Percentiles rank a stretch among this genome's conserved stretches.
Evolutionary conservation across 2,113 vertebrate genomes (phyloP).

Genomic region (Sinocyclocheilus anshuiensis): DNA sequence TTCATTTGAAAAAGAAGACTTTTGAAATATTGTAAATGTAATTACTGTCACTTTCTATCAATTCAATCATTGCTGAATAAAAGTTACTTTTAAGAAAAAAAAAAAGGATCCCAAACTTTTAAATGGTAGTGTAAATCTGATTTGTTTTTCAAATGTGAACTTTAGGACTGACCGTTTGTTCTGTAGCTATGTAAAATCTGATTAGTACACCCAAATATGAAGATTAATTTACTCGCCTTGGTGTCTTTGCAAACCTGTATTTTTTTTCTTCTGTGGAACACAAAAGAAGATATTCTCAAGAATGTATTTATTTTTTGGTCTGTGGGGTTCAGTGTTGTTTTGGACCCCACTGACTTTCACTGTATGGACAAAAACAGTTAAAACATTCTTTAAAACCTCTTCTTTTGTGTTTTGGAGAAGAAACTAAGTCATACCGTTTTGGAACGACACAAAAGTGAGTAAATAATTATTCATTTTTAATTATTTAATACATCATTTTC

Average conservation of each 20-base stretch:
- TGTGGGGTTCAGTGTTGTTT: too few relatives aligned
- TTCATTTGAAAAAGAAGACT: not conserved
- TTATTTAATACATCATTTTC: not conserved
- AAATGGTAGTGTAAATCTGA: not conserved
- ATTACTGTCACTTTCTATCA: not conserved
- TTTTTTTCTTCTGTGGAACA: not conserved
- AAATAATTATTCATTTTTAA: not conserved
- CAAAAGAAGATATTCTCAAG: too few relatives aligned
- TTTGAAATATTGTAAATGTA: not conserved
- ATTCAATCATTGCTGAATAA: not conserved
- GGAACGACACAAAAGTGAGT: not conserved
- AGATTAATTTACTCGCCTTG: not conserved
- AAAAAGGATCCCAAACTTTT: not conserved
- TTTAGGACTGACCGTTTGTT: not conserved
- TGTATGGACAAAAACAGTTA: not conserved
- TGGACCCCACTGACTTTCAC: not conserved
- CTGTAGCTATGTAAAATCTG: not conserved
- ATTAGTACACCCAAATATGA: not conserved
- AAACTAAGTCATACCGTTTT: not conserved
- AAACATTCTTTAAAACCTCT: not conserved
- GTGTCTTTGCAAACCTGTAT: not conserved
- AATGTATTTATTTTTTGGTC: too few relatives aligned
- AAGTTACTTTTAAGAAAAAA: not conserved
- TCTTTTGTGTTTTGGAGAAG: not conserved
- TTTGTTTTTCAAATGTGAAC: not conserved